phyloP scores from a whole-genome alignment of 2,113 vertebrate genomes.

The Pomatorhinus ruficollis region DNA sequence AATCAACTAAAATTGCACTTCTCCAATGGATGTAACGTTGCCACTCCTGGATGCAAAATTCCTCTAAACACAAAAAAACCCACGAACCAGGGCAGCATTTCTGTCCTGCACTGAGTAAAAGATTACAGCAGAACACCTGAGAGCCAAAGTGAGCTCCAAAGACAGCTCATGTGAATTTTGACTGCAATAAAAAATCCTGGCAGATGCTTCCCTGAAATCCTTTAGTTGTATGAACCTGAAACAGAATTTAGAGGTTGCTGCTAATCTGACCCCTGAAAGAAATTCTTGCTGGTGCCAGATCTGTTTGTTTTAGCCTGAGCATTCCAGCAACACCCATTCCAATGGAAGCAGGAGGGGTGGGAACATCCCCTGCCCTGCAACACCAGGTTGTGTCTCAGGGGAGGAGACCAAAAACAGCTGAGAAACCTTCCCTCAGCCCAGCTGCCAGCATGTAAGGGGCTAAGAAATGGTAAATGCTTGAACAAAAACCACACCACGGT shows the following conservation, averaged over 20 bases:
- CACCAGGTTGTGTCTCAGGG: fast-evolving
- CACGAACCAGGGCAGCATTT: neutral
- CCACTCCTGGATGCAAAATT: neutral
- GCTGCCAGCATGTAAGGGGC: neutral
- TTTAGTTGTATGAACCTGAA: neutral
- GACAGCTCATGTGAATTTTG: neutral
- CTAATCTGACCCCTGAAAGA: neutral
- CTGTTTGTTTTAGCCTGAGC: neutral
- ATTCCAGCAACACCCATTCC: fast-evolving
- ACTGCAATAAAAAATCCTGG: neutral
- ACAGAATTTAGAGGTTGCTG: neutral
- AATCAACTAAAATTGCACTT: neutral
- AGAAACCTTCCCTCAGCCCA: neutral
- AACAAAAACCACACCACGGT: neutral
- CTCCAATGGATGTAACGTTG: fast-evolving
- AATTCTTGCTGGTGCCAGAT: neutral
- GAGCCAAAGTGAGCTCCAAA: neutral
- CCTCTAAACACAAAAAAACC: neutral
- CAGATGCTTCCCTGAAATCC: neutral
- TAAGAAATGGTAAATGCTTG: neutral
- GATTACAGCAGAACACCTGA: neutral
- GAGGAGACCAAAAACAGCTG: neutral
- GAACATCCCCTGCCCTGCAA: neutral
- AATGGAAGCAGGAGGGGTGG: neutral
- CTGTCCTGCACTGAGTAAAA: neutral